These are phyloP conservation scores for Mustelus asterias DNA, from an alignment of 2,113 vertebrate genomes.

Conservation along the genomic window DNA sequence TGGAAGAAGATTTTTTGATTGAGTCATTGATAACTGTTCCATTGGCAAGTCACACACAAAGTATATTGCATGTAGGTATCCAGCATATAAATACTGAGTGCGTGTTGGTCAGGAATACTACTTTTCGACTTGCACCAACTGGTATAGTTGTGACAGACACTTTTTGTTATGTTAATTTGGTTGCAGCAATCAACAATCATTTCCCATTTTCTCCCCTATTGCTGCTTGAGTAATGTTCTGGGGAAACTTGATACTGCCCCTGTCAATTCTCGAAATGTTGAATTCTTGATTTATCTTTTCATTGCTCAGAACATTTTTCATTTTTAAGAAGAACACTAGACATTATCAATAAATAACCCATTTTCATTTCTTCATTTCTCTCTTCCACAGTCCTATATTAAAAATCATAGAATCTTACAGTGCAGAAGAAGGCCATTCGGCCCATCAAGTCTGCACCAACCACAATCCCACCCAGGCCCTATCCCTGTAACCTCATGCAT, in stretches of 20 bases:
- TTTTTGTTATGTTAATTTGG: background rate
- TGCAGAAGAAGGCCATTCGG: no score
- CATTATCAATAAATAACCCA: background rate
- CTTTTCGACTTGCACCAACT: background rate
- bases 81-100: background rate
- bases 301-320: background rate
- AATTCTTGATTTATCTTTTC: background rate
- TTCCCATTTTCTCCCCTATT: background rate
- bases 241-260: background rate
- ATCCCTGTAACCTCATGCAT: no score
- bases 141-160: background rate
- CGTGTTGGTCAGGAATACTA: background rate
- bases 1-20: background rate
- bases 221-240: background rate
- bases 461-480: no score
- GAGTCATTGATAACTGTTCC: background rate
- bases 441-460: no score
- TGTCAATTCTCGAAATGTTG: background rate
- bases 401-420: no score
- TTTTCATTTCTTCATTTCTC: background rate
- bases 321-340: background rate
- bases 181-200: background rate
- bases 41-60: background rate
- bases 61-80: background rate
- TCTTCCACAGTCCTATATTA: background rate